Conservation (phyloP, 1,140 invertebrate genomes). For the Euglossa dilemma region DNA sequence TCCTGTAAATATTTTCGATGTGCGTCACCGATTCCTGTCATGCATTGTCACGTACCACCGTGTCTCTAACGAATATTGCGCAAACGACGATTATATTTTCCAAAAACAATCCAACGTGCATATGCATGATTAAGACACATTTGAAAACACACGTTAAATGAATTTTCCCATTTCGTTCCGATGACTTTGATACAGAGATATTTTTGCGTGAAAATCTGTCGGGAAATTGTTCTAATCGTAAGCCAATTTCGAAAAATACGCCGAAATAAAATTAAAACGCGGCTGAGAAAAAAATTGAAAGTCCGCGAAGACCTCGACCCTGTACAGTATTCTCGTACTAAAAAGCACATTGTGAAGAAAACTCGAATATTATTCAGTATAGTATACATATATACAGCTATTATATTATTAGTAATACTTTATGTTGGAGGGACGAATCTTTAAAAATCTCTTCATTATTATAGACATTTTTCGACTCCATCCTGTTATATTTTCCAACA, state of each 20-base stretch:
- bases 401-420: neutral
- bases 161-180: neutral
- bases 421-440: conserved; percentile 12
- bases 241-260: neutral
- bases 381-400: neutral
- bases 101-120: neutral
- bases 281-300: neutral
- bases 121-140: neutral
- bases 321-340: conserved; percentile 36
- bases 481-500: neutral
- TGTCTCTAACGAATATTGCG: neutral
- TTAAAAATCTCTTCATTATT: neutral
- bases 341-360: neutral
- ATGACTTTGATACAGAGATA: neutral
- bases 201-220: neutral
- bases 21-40: neutral
- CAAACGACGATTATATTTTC: neutral
- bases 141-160: neutral
- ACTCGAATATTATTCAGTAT: conserved; percentile 12
- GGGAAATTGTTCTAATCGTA: neutral
- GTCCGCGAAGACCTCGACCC: neutral
- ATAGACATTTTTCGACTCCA: neutral
- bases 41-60: neutral
- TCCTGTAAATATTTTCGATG: conserved; percentile 43
- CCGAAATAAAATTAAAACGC: neutral